A percentile compares a stretch with the other conserved stretches of the same genome.
These are phyloP conservation scores for Litoditis marina DNA, from an alignment of 2,888 invertebrate species.

Conservation along the genomic window DNA sequence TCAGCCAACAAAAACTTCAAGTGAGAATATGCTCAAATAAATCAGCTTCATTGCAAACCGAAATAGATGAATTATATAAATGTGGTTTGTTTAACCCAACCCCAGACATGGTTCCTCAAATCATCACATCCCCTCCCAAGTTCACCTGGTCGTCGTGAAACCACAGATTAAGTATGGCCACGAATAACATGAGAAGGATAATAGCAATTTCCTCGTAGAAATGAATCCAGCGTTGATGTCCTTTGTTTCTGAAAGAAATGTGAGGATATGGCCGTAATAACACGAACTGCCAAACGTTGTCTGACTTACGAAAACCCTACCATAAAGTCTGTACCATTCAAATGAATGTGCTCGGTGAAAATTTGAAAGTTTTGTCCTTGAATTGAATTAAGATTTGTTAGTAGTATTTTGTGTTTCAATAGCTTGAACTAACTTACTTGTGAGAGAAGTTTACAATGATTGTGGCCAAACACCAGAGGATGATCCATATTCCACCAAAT, in stretches of 20 bases:
- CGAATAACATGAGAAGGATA: conserved; percentile 27
- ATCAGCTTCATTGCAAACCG: too few species aligned
- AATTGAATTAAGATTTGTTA: too few species aligned
- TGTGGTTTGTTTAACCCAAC: too few species aligned
- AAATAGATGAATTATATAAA: too few species aligned
- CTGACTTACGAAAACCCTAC: too few species aligned
- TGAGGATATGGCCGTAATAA: too few species aligned
- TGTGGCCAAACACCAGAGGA: conserved; percentile 40
- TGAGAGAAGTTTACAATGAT: conserved; percentile 36
- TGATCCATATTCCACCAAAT: conserved; percentile 35
- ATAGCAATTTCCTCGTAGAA: conserved; percentile 39
- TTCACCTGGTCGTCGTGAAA: too few species aligned
- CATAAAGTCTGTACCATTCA: too few species aligned
- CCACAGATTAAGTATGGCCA: conserved; percentile 37
- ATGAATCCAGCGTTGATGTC: conserved; percentile 43
- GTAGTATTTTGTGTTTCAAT: conserved; percentile 1
- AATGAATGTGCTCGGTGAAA: too few species aligned
- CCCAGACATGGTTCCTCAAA: too few species aligned
- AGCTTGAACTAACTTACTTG: conserved; percentile 20
- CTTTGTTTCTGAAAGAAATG: conserved; percentile 30
- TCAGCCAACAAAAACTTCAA: not conserved
- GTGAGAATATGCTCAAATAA: too few species aligned
- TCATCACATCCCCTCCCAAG: not conserved
- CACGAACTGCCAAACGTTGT: too few species aligned
- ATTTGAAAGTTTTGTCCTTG: not conserved